Evolutionary conservation across 2,888 invertebrate species (phyloP).

Genomic region (Gisinianus flammeolus): DNA sequence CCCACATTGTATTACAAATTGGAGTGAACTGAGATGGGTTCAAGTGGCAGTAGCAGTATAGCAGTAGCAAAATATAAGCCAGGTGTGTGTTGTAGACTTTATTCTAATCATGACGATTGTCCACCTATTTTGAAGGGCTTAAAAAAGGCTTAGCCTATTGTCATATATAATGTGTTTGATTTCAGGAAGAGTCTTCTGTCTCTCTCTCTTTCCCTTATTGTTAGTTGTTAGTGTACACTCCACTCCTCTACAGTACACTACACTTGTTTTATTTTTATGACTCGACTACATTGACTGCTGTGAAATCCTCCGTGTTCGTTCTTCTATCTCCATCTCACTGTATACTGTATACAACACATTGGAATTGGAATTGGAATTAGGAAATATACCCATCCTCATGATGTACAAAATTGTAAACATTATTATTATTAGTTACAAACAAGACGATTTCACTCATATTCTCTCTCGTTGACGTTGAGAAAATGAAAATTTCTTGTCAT

Average conservation of each 20-base stretch:
- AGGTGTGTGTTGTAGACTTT: conserved; percentile 27
- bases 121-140: conserved; percentile 47
- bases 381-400: too few relatives aligned
- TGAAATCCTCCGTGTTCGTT: background rate
- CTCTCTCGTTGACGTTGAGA: too few relatives aligned
- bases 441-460: too few relatives aligned
- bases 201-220: background rate
- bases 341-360: background rate
- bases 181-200: conserved; percentile 15
- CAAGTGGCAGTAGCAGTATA: background rate
- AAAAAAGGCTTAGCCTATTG: conserved; percentile 48
- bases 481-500: too few relatives aligned
- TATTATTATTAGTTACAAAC: too few relatives aligned
- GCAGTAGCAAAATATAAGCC: background rate
- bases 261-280: background rate
- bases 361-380: too few relatives aligned
- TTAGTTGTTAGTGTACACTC: too few relatives aligned
- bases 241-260: too few relatives aligned
- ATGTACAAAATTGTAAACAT: too few relatives aligned
- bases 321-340: background rate
- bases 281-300: background rate
- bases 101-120: conserved; percentile 44
- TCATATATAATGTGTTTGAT: conserved; percentile 44
- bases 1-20: conserved; percentile 8
- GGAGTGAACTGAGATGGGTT: background rate